Conservation (phyloP, 2,888 invertebrate species). For the Melangyna quadrimaculata region DNA sequence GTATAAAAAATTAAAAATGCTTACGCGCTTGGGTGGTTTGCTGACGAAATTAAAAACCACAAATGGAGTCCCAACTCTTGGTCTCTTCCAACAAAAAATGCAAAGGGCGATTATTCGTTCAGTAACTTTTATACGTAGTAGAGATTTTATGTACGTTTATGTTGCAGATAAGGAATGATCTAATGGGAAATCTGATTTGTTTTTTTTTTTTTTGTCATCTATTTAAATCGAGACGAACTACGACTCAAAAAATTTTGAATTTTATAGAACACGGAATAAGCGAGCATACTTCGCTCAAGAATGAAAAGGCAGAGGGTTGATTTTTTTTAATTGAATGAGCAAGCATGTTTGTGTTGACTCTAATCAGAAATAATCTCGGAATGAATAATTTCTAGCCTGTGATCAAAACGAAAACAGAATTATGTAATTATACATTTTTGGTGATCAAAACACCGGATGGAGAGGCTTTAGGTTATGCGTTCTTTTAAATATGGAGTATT, state of each 20-base stretch:
- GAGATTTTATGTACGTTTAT: not conserved
- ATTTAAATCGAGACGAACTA: constrained; percentile 35
- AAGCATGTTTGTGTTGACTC: not conserved
- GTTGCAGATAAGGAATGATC: constrained; percentile 56
- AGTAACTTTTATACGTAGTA: not conserved
- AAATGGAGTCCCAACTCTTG: not conserved
- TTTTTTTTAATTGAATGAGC: not conserved
- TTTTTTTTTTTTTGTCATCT: constrained; percentile 31
- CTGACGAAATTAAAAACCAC: constrained; percentile 42
- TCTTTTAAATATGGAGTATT: not conserved
- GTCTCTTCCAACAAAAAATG: not conserved
- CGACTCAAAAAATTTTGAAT: not conserved
- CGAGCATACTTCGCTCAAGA: not conserved
- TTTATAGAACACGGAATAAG: constrained; percentile 1
- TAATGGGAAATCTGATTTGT: constrained; percentile 34
- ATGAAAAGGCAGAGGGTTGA: not conserved
- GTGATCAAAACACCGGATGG: not conserved
- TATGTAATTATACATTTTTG: not conserved
- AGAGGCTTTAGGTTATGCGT: not conserved
- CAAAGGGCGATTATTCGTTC: not conserved
- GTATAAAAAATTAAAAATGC: not conserved
- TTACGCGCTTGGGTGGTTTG: constrained; percentile 23
- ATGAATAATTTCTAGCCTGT: not conserved
- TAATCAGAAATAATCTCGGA: not conserved
- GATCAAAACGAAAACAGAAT: not conserved